Percentiles rank a stretch among this genome's conserved stretches.
phyloP scores from a whole-genome alignment of 37 sponge, comb jelly and placozoan species.

The Theonella swinhoei region DNA sequence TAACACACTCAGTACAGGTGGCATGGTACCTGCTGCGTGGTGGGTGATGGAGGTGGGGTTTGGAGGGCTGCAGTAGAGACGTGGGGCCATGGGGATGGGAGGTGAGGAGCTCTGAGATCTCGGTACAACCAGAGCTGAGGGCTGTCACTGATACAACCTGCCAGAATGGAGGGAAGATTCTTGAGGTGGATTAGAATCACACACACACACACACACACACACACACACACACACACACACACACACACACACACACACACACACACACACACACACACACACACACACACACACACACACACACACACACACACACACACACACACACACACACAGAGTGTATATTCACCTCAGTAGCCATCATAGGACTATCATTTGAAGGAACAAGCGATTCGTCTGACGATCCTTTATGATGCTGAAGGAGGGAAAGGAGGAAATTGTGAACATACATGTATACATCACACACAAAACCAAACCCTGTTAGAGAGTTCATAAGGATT shows the following conservation, averaged over 20 bases:
- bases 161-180: background rate
- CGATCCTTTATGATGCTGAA: background rate
- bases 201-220: constrained; percentile 16
- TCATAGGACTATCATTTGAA: background rate
- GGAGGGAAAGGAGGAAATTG: background rate
- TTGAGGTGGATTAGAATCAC: background rate
- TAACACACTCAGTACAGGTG: no score
- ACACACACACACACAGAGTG: background rate
- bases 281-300: constrained; percentile 23
- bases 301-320: background rate
- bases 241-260: constrained; percentile 19
- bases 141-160: background rate
- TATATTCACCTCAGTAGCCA: background rate
- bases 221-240: background rate
- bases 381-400: background rate
- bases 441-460: no score
- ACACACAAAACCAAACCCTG: no score
- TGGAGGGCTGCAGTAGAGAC: background rate
- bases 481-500: no score
- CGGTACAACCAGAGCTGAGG: constrained; percentile 9
- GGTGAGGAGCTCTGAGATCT: constrained; percentile 14
- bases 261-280: background rate
- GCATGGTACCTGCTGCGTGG: background rate
- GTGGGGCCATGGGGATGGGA: constrained; percentile 3
- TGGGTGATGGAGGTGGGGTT: constrained; percentile 38